These are phyloP conservation scores for Crypturellus tataupa DNA, from an alignment of 2,797 vertebrate genomes.

Conservation along the genomic window DNA sequence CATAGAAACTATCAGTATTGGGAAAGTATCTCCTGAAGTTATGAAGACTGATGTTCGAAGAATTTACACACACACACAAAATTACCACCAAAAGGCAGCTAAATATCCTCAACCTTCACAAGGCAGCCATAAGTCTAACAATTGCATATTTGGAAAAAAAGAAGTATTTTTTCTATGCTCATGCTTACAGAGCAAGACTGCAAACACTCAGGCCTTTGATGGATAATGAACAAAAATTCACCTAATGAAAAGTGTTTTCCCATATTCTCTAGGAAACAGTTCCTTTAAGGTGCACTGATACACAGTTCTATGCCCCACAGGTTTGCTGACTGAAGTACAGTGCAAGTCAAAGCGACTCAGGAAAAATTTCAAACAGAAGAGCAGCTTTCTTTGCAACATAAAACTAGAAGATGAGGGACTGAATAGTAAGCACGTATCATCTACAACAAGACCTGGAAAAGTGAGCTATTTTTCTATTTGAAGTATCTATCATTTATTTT, in stretches of 20 bases:
- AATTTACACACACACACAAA: not conserved
- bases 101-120: not conserved
- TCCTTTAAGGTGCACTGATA: not conserved
- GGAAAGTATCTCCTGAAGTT: not conserved
- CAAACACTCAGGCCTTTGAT: not conserved
- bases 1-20: not conserved
- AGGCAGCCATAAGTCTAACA: not conserved
- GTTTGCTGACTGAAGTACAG: constrained; percentile 94
- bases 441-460: constrained; percentile 88
- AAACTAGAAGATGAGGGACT: constrained; percentile 85
- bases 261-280: not conserved
- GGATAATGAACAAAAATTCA: not conserved
- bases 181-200: too few species aligned
- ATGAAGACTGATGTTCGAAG: not conserved
- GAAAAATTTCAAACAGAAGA: constrained; percentile 88
- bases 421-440: constrained; percentile 87
- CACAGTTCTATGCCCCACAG: constrained; percentile 72
- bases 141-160: not conserved
- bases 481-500: not conserved
- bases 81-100: not conserved
- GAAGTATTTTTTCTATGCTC: not conserved
- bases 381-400: constrained; percentile 72
- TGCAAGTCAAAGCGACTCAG: constrained; percentile 94
- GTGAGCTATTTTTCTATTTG: constrained; percentile 66
- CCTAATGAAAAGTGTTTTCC: not conserved